These are phyloP conservation scores for Rhinopomastus cyanomelas DNA, from an alignment of 2,113 vertebrate species.

Conservation along the genomic window DNA sequence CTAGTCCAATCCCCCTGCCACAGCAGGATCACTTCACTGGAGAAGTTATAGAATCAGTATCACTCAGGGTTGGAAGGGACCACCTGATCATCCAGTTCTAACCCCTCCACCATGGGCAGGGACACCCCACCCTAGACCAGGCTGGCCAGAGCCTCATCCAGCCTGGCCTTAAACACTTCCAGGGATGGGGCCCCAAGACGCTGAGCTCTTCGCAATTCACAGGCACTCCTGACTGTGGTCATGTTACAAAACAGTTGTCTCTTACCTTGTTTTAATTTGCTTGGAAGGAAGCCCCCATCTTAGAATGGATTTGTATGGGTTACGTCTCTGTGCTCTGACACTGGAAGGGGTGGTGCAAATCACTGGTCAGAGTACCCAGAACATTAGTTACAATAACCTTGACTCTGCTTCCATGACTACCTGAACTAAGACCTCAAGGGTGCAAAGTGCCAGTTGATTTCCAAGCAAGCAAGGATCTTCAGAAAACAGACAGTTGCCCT, in stretches of 20 bases:
- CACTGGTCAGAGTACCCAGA: background rate
- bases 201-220: background rate
- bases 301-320: background rate
- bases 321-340: background rate
- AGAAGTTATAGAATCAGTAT: too few species aligned
- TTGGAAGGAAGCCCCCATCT: background rate
- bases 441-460: background rate
- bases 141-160: too few species aligned
- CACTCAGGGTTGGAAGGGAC: too few species aligned
- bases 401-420: background rate
- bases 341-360: background rate
- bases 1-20: too few species aligned
- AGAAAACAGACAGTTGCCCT: background rate
- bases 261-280: background rate
- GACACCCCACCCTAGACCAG: too few species aligned
- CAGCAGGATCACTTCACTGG: too few species aligned
- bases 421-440: background rate
- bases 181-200: too few species aligned
- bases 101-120: too few species aligned
- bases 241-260: background rate
- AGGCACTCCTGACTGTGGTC: background rate
- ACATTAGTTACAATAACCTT: background rate
- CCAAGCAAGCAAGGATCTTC: background rate
- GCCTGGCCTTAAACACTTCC: too few species aligned
- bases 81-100: too few species aligned